A percentile compares a stretch with the other conserved stretches of the same genome.
These are phyloP conservation scores for Euzetes globulus DNA, from an alignment of 2,888 invertebrate genomes.

Conservation along the genomic window DNA sequence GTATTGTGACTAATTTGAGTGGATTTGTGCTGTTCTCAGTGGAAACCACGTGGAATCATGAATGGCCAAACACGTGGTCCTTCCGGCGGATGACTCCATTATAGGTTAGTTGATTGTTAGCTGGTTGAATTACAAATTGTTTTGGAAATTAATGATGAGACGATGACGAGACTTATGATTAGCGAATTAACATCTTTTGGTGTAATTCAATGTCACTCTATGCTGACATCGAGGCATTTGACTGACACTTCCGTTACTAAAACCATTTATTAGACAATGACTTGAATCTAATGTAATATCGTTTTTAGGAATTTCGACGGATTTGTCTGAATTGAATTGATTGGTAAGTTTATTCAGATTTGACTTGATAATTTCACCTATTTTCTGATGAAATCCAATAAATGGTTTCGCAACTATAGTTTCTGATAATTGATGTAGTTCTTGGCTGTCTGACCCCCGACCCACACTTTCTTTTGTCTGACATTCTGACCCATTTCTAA, in stretches of 20 bases:
- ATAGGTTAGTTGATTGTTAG: too few relatives aligned
- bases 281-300: not conserved
- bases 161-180: constrained; percentile 1
- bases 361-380: not conserved
- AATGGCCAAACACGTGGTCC: too few relatives aligned
- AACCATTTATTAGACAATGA: not conserved
- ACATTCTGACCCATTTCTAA: too few relatives aligned
- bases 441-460: not conserved
- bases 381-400: not conserved
- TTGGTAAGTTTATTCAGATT: not conserved
- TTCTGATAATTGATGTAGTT: not conserved
- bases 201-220: not conserved
- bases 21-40: too few relatives aligned
- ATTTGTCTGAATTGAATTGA: not conserved
- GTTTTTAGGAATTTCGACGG: not conserved
- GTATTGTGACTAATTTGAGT: too few relatives aligned
- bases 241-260: not conserved
- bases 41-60: too few relatives aligned
- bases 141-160: not conserved
- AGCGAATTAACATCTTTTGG: not conserved
- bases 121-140: too few relatives aligned
- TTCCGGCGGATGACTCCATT: too few relatives aligned
- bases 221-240: constrained; percentile 12
- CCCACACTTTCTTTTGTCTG: not conserved
- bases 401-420: not conserved